A percentile compares a stretch with the other conserved stretches of the same genome.
Conservation (phyloP, 2,888 invertebrate species). For the Rhorus exstirpatorius region DNA sequence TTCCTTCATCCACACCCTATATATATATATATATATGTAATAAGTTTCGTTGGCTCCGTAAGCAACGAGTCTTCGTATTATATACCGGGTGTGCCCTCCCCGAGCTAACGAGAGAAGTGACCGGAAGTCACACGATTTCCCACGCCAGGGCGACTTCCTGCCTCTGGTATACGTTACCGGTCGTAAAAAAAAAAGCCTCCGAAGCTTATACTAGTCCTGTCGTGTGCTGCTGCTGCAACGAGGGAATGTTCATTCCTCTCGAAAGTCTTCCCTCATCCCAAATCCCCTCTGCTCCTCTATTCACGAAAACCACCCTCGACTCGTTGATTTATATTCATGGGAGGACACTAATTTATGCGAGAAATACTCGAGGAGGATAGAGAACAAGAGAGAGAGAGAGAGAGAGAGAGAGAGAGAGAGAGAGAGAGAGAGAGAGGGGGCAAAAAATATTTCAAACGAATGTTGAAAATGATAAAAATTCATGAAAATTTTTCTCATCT, state of each 20-base stretch:
- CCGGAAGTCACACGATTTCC: conserved; percentile 83
- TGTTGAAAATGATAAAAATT: background rate
- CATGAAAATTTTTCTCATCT: background rate
- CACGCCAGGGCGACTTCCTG: conserved; percentile 82
- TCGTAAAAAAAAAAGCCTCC: conserved; percentile 56
- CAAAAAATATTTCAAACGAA: background rate
- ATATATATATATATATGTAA: background rate
- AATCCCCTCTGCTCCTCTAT: background rate
- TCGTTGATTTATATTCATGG: background rate
- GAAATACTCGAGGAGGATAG: conserved; percentile 6
- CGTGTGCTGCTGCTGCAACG: no score
- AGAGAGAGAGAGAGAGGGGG: background rate
- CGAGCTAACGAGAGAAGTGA: conserved; percentile 65
- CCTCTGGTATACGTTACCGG: conserved; percentile 64
- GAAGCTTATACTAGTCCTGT: conserved; percentile 10
- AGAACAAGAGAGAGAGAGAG: background rate
- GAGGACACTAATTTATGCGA: background rate
- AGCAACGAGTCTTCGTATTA: no score
- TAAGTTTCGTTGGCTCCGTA: background rate
- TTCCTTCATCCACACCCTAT: conserved; percentile 3
- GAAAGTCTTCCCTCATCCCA: conserved; percentile 7
- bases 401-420: background rate
- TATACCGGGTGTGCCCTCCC: background rate
- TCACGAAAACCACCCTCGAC: conserved; percentile 4
- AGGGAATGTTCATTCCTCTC: conserved; percentile 42